A percentile compares a stretch with the other conserved stretches of the same genome.
phyloP scores from a whole-genome alignment of 1,140 invertebrate species.

The Heliconius eleuchia region DNA sequence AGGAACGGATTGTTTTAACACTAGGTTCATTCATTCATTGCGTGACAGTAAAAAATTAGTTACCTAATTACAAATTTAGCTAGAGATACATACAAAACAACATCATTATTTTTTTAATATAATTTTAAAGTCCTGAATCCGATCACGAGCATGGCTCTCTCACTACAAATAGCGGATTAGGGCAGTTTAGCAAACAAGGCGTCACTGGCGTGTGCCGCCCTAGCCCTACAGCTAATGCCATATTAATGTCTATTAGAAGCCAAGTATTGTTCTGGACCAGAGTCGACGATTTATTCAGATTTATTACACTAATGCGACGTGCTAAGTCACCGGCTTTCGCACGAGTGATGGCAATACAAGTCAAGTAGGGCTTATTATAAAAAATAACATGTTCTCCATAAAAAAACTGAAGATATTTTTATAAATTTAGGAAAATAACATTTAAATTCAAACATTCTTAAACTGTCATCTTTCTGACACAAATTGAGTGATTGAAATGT shows the following conservation, averaged over 20 bases:
- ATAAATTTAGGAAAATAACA: no score
- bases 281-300: conserved; percentile 71
- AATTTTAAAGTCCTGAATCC: neutral
- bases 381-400: neutral
- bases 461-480: no score
- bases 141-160: conserved; percentile 20
- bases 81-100: neutral
- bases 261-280: conserved; percentile 64
- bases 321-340: conserved; percentile 61
- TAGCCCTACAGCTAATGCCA: conserved; percentile 64
- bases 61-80: no score
- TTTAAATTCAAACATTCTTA: no score
- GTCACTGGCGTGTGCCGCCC: conserved; percentile 69
- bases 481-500: no score
- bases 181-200: conserved; percentile 81
- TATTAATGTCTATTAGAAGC: conserved; percentile 78
- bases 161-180: conserved; percentile 78
- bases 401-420: no score
- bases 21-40: no score
- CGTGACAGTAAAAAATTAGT: no score
- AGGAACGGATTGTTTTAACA: no score
- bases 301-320: conserved; percentile 66
- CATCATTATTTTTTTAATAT: neutral
- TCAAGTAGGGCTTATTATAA: conserved; percentile 44
- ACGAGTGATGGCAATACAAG: conserved; percentile 55